Evolutionary conservation across 1,140 invertebrate species (phyloP), one percentile per base, ranked within the genome.

Genomic region (Eulimnadia texana): DNA sequence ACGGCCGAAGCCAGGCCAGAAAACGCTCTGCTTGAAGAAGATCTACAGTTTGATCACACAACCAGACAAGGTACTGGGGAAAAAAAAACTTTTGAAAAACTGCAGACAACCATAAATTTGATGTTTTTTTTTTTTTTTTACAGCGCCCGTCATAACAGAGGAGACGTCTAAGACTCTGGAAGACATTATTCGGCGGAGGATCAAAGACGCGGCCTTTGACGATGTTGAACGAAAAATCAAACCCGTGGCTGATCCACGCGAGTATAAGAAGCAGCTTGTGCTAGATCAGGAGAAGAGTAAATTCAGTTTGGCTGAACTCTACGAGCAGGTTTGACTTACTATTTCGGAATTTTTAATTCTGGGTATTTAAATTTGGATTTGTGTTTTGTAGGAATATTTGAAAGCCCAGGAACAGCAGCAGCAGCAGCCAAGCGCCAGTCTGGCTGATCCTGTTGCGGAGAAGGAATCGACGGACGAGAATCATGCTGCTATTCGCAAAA

Each of bases 231-330:
- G 85, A 52, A 98, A 96, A 78, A 79, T 87, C 16, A 94, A 93
- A 71, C 85, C 86, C 2, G 80, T 86, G 0, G 84, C 93, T 61
- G 84, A 89, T 54, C 83, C 88, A 20, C 75, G 85, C 52, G 85
- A 91, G 65, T 97, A 87, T 69, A 93, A 93, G 68, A 97, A 97
- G 68, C 82, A 88, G 67, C 76, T 96, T 47, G 80, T 92, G 0
- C 72, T 99, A 22, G 86, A 98, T 73, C 90, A 95, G 68, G 90
- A 95, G 69, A 98, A 99, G 70, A 95, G 92, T 66, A 97, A 98
- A 74, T 74, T 85, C 61, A 95, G 93, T 66, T 78, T 99, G 47
- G 88, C 92, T 1, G 82, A 98, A 76, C 86, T 99, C 61, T 99
- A 99, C 72, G 95, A 98, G 75, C 79, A 89, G 70, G 76, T 75